A percentile compares a stretch with the other conserved stretches of the same genome.
Evolutionary conservation across 2,797 vertebrate species (phyloP).

Genomic region (Spinus olivaceus): DNA sequence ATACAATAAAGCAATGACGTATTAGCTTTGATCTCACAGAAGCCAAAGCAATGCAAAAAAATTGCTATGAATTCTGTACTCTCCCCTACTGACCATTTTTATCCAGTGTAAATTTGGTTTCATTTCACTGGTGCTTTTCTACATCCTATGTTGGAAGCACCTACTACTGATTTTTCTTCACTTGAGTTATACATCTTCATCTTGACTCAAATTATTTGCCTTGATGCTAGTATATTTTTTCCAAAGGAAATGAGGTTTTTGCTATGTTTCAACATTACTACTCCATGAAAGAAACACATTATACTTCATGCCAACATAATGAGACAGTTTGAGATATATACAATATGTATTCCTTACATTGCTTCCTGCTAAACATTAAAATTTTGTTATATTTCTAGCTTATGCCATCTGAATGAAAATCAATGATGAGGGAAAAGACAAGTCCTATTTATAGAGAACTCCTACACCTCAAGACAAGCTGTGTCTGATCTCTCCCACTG

Average conservation of each 20-base stretch:
- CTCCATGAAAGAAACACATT: background rate
- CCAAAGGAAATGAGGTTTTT: background rate
- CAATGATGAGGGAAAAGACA: background rate
- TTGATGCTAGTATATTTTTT: background rate
- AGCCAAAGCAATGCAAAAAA: background rate
- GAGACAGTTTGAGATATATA: background rate
- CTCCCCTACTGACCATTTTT: background rate
- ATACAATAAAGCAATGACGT: background rate
- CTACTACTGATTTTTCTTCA: background rate
- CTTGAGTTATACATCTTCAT: background rate
- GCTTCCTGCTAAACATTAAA: background rate
- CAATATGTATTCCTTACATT: background rate
- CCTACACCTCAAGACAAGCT: background rate
- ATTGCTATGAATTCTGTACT: background rate
- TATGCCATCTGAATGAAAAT: slow-evolving; percentile 2
- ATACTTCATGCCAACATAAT: background rate
- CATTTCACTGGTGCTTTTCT: background rate
- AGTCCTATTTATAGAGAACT: background rate
- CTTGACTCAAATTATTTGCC: background rate
- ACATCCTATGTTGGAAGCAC: background rate
- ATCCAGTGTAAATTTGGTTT: background rate
- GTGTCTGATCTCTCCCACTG: background rate
- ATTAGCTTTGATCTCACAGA: background rate
- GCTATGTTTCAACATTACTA: background rate
- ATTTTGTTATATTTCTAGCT: background rate